These are phyloP conservation scores for Lycaon pictus DNA, from an alignment of 2,113 vertebrate species.

Conservation along the genomic window DNA sequence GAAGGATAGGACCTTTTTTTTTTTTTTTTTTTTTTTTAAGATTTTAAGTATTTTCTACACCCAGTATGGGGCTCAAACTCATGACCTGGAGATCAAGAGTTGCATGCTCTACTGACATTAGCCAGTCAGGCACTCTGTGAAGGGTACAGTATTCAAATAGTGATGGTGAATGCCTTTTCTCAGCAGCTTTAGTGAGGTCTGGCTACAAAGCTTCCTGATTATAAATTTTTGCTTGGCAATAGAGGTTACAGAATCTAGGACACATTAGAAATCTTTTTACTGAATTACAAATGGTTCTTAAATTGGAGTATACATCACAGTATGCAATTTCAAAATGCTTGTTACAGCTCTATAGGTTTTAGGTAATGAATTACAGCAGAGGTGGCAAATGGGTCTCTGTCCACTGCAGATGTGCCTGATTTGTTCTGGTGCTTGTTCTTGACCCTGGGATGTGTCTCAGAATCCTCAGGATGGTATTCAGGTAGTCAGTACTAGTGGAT, in stretches of 20 bases:
- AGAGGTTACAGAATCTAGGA: slow-evolving; percentile 1
- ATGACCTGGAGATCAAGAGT: neutral
- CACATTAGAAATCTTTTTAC: neutral
- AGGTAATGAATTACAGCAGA: neutral
- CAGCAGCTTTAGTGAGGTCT: neutral
- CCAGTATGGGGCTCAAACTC: neutral
- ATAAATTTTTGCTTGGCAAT: slow-evolving; percentile 7
- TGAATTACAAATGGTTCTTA: slow-evolving; percentile 17
- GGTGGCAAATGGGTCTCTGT: neutral
- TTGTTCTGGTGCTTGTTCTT: neutral
- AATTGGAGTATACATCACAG: neutral
- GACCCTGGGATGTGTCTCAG: neutral
- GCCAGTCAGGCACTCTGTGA: neutral
- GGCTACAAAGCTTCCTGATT: neutral
- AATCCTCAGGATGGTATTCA: neutral
- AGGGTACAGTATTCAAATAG: neutral
- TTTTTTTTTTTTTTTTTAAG: neutral
- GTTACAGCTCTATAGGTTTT: neutral
- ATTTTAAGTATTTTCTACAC: neutral
- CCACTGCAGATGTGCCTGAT: neutral
- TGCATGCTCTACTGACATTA: neutral
- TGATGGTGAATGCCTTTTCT: neutral
- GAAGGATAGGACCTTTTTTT: neutral
- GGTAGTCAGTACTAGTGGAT: neutral
- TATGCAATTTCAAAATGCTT: slow-evolving; percentile 29